Evolutionary conservation across 2,113 vertebrate species (phyloP), one percentile per base, ranked within the genome.

Genomic region (Albula glossodonta): DNA sequence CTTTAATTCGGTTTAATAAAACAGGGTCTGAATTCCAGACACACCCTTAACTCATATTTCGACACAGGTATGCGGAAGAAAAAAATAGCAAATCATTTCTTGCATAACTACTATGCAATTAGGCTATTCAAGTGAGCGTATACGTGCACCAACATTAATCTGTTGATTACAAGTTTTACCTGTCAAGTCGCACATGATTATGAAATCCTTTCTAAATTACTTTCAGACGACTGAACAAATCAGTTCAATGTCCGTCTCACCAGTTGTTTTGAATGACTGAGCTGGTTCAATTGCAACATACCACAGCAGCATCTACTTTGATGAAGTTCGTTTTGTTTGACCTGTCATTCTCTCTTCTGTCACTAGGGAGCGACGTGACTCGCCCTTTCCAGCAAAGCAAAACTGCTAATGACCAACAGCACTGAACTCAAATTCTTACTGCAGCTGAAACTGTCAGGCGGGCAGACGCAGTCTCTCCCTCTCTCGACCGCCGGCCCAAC

Each of bases 281-380:
- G 5, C 70, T 31, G n/a, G n/a, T 74, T 74, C 15, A 22, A 19
- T 19, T 2, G 70, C 22, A 74, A 74, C 22, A 74, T 74, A 74
- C 70, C 22, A 25, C 8, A 74, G 31, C 22, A 74, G n/a, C n/a
- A n/a, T 22, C 6, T 4, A 31, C 70, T 22, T 74, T 74, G 60
- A 66, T 66, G 4, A 31, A 74, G 70, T 74, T 22, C 3, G 19
- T 66, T 22, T 66, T 22, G 19, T 5, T 66, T 74, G 41, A 11
- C 3, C 5, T 78, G 86, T 49, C 15, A 83, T 86, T 12, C 10
- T 15, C 50, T 3, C 41, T 56, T 22, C 0, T 2, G 81, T 84
- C 92, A 88, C 87, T 81, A 89, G 92, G 80, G 13, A 77, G 88
- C 63, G 87, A 83, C 63, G 89, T 1, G 51, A 2, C 0, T 3